phyloP scores from a whole-genome alignment of 1,140 invertebrate species.

The Sarcophaga peregrina region DNA sequence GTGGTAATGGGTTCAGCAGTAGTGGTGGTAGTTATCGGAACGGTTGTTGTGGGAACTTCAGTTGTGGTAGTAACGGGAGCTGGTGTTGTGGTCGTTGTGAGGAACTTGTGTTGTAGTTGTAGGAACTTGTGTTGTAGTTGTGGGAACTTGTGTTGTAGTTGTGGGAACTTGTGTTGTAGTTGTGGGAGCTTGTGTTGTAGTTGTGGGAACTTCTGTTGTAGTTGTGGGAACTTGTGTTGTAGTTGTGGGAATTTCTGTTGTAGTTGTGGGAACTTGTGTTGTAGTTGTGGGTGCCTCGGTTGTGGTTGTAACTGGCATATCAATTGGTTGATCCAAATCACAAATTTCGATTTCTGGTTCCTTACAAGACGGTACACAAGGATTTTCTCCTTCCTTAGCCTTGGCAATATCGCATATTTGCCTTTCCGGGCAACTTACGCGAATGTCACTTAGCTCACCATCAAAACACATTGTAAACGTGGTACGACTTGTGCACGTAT shows the following conservation, averaged over 20 bases:
- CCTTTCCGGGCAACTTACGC: constrained; percentile 29
- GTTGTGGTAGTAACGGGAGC: not conserved
- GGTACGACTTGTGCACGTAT: constrained; percentile 53
- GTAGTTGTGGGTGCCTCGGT: constrained; percentile 17
- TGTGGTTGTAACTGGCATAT: constrained; percentile 29
- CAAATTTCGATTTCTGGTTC: constrained; percentile 42
- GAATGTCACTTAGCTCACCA: not conserved
- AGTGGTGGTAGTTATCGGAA: not conserved
- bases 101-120: not conserved
- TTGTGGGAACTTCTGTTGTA: not conserved
- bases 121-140: not conserved
- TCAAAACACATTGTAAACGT: constrained; percentile 48
- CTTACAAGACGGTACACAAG: constrained; percentile 49
- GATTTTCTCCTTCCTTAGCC: constrained; percentile 15
- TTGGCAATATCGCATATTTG: constrained; percentile 45
- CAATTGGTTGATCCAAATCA: constrained; percentile 45
- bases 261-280: not conserved
- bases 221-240: not conserved
- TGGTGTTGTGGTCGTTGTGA: not conserved
- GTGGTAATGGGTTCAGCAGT: not conserved
- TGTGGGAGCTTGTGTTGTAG: not conserved
- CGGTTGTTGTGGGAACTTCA: constrained; percentile 14
- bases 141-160: not conserved
- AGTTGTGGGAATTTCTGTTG: not conserved
- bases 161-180: constrained; percentile 8